Evolutionary conservation across 2,113 vertebrate genomes (phyloP).

Genomic region (Caranx ignobilis): DNA sequence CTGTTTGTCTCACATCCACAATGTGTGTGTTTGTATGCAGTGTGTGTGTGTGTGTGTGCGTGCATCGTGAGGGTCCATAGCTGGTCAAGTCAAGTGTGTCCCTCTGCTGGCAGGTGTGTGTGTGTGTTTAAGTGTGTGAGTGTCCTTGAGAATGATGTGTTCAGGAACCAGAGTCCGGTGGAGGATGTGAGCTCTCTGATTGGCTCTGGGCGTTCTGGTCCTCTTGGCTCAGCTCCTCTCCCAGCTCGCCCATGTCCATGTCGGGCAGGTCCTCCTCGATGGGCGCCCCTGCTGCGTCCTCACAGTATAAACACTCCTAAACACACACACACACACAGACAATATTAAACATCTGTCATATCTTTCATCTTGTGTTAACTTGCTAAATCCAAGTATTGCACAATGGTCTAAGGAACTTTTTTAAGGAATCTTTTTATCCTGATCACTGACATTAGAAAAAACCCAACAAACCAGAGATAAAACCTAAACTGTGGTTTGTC

Average conservation of each 20-base stretch:
- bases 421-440: too few relatives aligned
- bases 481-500: too few relatives aligned
- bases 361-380: too few relatives aligned
- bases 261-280: slow-evolving; percentile 84
- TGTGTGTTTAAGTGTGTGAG: neutral
- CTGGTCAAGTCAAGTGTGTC: slow-evolving; percentile 6
- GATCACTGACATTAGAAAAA: too few relatives aligned
- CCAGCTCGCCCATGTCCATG: slow-evolving; percentile 85
- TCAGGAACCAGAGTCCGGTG: slow-evolving; percentile 62
- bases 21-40: neutral
- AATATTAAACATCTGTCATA: neutral
- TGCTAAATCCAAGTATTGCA: too few relatives aligned
- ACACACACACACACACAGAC: slow-evolving; percentile 35
- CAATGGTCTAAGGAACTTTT: too few relatives aligned
- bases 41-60: slow-evolving; percentile 21
- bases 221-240: slow-evolving; percentile 81
- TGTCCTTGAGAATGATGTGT: neutral
- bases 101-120: slow-evolving; percentile 13
- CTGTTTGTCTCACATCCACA: slow-evolving; percentile 29
- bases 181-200: slow-evolving; percentile 52
- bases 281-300: slow-evolving; percentile 71
- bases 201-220: slow-evolving; percentile 62
- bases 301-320: slow-evolving; percentile 92
- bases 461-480: too few relatives aligned
- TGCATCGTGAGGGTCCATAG: slow-evolving; percentile 7